Evolutionary conservation across 92 coral and sea anemone genomes (phyloP), one percentile per base, ranked within the genome.

Genomic region (Zoanthus sociatus): DNA sequence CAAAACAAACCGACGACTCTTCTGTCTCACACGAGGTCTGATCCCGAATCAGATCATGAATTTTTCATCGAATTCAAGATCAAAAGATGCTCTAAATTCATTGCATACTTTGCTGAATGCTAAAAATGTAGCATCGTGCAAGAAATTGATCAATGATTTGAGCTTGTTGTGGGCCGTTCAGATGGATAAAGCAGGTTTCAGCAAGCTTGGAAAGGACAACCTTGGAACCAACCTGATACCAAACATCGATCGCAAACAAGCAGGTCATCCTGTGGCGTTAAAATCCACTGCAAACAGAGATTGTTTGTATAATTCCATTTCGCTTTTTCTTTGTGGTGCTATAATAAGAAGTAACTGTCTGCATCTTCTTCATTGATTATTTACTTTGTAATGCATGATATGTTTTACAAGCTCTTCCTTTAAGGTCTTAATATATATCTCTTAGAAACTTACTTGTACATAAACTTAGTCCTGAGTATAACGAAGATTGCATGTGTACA

Each of bases 211-310:
- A 78, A 78, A 78, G 84, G 84, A 78, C 84, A 6, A 78, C 84
- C 84, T 78, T 78, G 84, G 84, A 78, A 78, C 84, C 63, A 78
- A 71, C 68, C 84, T 78, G 84, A 78, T 78, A 78, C 84, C 84
- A 78, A 71, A 78, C 72, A 78, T 78, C 84, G 84, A 78, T 78
- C 33, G 84, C 84, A 78, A 78, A 78, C 70, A 33, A 55, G 84
- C 84, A 78, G 68, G 84, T 78, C 84, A 78, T 78, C 84, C 84
- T 78, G 84, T 78, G 84, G 26, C 26, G 26, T 26, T 26, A 26
- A 26, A 26, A 26, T 26, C 26, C 26, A 26, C 26, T 26, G 26
- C 26, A 26, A 26, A 26, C 26, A 26, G 26, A 26, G 26, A 26
- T 26, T 26, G 26, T 26, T 26, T 26, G 84, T 4, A 71, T 78